Conservation (phyloP, 2,113 vertebrate genomes). For the Chaenocephalus aceratus region DNA sequence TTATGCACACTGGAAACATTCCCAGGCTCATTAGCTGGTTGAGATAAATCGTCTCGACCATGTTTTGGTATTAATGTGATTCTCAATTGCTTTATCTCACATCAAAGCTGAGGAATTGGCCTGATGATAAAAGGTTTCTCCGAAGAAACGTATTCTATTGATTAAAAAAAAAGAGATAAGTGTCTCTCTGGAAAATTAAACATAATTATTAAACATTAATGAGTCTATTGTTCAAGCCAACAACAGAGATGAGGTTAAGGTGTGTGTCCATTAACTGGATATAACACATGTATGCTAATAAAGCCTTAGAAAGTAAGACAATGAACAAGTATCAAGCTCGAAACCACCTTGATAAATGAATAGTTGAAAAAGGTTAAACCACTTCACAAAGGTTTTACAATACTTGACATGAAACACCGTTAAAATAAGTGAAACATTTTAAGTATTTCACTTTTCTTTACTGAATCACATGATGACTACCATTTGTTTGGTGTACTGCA, state of each 20-base stretch:
- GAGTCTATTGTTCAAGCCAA: conserved; percentile 45
- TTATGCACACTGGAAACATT: conserved; percentile 76
- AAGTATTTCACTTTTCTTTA: conserved; percentile 8
- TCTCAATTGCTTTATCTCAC: conserved; percentile 76
- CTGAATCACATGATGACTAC: background rate
- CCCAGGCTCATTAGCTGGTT: conserved; percentile 77
- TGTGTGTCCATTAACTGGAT: conserved; percentile 23
- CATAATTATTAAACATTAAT: conserved; percentile 65
- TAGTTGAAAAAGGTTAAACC: background rate
- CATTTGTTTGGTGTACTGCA: background rate
- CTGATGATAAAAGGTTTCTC: conserved; percentile 71
- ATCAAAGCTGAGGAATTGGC: conserved; percentile 77
- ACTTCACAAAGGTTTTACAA: conserved; percentile 7
- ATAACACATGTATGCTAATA: conserved; percentile 9
- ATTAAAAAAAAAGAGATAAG: conserved; percentile 63
- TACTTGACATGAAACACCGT: background rate
- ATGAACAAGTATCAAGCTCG: conserved; percentile 16
- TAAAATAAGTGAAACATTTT: background rate
- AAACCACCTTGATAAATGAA: conserved; percentile 8
- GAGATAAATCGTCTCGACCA: conserved; percentile 73
- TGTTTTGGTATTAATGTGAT: conserved; percentile 74
- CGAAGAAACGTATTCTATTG: conserved; percentile 62
- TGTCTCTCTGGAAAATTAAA: conserved; percentile 65
- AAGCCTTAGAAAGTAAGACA: background rate
- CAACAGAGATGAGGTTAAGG: conserved; percentile 34